phyloP scores from a whole-genome alignment of 2,888 invertebrate species.

The Tholera decimalis region DNA sequence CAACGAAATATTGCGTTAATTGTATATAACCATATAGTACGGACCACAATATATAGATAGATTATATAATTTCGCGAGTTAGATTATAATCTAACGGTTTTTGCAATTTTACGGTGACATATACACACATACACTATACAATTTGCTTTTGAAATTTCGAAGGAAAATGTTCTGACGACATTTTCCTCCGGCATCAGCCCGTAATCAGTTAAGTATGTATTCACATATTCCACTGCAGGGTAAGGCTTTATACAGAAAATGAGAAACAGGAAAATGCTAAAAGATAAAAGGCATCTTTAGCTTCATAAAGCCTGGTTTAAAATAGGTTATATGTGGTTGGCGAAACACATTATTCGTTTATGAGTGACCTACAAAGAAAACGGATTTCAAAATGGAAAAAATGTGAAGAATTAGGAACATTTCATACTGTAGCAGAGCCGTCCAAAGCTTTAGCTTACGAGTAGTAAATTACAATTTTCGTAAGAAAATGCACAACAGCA shows the following conservation, averaged over 20 bases:
- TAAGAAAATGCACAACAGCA: slow-evolving; percentile 11
- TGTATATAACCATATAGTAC: no score
- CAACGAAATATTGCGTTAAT: no score
- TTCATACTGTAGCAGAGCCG: not conserved
- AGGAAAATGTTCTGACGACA: no score
- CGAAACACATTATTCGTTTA: slow-evolving; percentile 27
- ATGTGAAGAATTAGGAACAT: not conserved
- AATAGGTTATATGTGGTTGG: slow-evolving; percentile 18
- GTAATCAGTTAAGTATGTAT: slow-evolving; percentile 3
- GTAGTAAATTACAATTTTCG: slow-evolving; percentile 25
- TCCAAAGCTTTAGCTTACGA: slow-evolving; percentile 16
- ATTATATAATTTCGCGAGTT: no score
- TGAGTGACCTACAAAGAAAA: slow-evolving; percentile 24
- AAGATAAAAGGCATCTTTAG: slow-evolving; percentile 21
- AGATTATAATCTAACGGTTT: no score
- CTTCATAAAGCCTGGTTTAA: slow-evolving; percentile 21
- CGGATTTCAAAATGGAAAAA: slow-evolving; percentile 11
- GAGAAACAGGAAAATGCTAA: slow-evolving; percentile 5
- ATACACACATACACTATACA: no score
- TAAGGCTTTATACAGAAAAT: not conserved
- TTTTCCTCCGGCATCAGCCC: no score
- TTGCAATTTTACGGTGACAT: no score
- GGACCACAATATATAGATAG: no score
- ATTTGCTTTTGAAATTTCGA: no score
- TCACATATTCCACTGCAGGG: not conserved